Evolutionary conservation across 2,113 vertebrate species (phyloP), one percentile per base, ranked within the genome.

Genomic region (Periophthalmodon schlosseri): DNA sequence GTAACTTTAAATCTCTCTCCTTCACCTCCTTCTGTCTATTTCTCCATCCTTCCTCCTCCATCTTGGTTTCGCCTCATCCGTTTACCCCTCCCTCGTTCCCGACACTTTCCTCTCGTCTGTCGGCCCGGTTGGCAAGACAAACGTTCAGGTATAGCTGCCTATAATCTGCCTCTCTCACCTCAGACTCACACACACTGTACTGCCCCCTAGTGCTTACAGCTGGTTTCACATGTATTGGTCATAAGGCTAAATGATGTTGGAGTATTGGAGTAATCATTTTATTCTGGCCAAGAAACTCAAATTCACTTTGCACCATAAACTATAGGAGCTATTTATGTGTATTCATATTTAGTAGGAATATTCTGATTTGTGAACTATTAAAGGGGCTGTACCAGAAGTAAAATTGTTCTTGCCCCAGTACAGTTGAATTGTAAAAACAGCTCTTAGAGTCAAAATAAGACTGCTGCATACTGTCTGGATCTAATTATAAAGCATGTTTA

Each of bases 71-170:
- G 23, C 52, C 70, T 72, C 75, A 39, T 66, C 75, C 73, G 65
- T 63, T 83, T 85, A 78, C 79, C 79, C 84, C 77, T 78, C 77
- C 73, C 49, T 56, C 76, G 23, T 68, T 63, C 57, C 83, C 69
- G 66, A 69, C 79, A 75, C 58, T 57, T 71, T 71, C 80, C 70
- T 85, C 84, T 83, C 79, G 77, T 89, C 85, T 91, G 83, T 91
- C 87, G 83, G 83, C 87, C 83, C 87, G 91, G 83, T 86, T 86
- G 90, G 64, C 91, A 90, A 92, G 92, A 90, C 91, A 79, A 89
- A 91, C 88, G 76, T 87, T 81, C 91, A 93, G 91, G 91, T 93
- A 93, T 86, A 89, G 85, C 88, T 85, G 85, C 86, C 86, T 87
- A 77, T 86, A 60, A 88, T 90, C 86, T 90, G 87, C 86, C 83